Percentiles rank a stretch among this genome's conserved stretches.
Conservation (phyloP, 2,113 vertebrate genomes). For the Dasyurus viverrinus region DNA sequence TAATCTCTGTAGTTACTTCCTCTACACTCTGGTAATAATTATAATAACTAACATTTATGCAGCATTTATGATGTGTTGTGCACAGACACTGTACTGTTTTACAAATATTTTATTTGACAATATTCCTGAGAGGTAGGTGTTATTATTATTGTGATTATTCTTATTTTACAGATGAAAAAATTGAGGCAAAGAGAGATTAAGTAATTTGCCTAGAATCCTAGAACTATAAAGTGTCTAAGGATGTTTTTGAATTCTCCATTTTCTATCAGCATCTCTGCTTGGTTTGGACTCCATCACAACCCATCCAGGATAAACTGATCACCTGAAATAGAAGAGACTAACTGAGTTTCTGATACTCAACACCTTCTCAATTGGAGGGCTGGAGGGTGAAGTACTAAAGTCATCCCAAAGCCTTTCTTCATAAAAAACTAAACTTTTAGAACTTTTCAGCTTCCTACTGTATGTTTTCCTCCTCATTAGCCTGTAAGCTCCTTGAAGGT, state of each 20-base stretch:
- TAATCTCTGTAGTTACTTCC: neutral
- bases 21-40: neutral
- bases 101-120: neutral
- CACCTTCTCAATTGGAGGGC: neutral
- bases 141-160: neutral
- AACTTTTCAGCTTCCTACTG: neutral
- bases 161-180: neutral
- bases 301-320: neutral
- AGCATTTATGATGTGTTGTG: neutral
- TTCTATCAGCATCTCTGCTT: neutral
- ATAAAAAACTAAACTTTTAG: neutral
- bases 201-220: neutral
- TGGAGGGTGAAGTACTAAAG: neutral
- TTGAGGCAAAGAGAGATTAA: neutral
- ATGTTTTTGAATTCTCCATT: too few species aligned
- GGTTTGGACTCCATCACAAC: neutral
- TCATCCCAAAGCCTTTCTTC: neutral
- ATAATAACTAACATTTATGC: neutral
- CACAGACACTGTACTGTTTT: neutral
- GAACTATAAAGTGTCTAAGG: neutral
- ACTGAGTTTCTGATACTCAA: neutral
- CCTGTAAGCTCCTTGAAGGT: neutral
- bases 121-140: neutral
- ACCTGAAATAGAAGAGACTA: neutral
- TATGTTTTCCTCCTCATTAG: neutral